A percentile compares a stretch with the other conserved stretches of the same genome.
Evolutionary conservation across 2,888 invertebrate species (phyloP).

Genomic region (Stenichneumon culpator): DNA sequence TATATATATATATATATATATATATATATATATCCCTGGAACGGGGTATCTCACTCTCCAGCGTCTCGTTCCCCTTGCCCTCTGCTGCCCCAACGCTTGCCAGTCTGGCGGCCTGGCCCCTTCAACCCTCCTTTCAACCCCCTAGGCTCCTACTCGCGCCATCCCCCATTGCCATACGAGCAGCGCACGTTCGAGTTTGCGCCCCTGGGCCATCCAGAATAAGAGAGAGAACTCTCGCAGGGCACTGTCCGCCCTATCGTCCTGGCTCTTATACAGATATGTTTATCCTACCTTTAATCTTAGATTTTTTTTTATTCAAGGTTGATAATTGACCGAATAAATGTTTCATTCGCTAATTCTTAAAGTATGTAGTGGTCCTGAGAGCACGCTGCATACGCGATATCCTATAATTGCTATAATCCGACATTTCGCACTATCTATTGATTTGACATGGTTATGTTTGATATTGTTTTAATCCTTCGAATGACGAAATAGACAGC

Average conservation of each 20-base stretch:
- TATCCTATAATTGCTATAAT: too few relatives aligned
- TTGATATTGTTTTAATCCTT: too few relatives aligned
- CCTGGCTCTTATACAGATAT: slow-evolving; percentile 63
- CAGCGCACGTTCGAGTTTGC: slow-evolving; percentile 61
- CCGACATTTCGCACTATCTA: too few relatives aligned
- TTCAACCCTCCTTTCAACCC: slow-evolving; percentile 57
- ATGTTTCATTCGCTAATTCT: too few relatives aligned
- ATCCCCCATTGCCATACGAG: slow-evolving; percentile 62
- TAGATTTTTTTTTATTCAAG: not conserved
- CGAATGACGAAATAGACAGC: too few relatives aligned
- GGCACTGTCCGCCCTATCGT: slow-evolving; percentile 45
- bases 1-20: too few relatives aligned
- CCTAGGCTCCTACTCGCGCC: slow-evolving; percentile 56
- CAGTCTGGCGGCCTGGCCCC: slow-evolving; percentile 64
- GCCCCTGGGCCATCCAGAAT: slow-evolving; percentile 49
- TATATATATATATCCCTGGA: not conserved
- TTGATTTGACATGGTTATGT: too few relatives aligned
- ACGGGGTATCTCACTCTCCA: slow-evolving; percentile 61
- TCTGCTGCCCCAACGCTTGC: slow-evolving; percentile 60
- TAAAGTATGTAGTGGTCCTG: too few relatives aligned
- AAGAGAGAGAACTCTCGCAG: slow-evolving; percentile 26
- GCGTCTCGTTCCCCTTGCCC: slow-evolving; percentile 55
- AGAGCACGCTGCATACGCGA: too few relatives aligned
- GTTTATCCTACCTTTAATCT: not conserved
- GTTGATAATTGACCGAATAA: not conserved